Conservation (phyloP, 2,113 vertebrate genomes). For the Ranitomeya variabilis region DNA sequence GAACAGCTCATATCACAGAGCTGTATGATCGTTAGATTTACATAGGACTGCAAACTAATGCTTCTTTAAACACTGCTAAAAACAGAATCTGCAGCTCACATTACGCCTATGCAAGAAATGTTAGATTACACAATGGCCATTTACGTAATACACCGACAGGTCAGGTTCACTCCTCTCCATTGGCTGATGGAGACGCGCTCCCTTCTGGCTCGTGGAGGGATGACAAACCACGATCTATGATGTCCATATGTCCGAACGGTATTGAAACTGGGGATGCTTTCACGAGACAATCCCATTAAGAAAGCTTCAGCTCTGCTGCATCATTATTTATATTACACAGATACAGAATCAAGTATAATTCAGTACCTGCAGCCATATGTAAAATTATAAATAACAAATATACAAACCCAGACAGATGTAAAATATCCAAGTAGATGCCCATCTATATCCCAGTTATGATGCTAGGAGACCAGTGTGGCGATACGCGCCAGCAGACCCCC, state of each 20-base stretch:
- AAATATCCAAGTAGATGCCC: neutral
- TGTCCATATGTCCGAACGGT: too few species aligned
- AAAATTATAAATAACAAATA: neutral
- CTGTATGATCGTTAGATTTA: neutral
- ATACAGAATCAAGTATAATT: too few species aligned
- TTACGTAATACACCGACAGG: too few species aligned
- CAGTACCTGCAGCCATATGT: neutral
- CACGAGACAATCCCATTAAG: neutral
- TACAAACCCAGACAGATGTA: neutral
- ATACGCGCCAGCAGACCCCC: conserved; percentile 59
- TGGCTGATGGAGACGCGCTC: too few species aligned
- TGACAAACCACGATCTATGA: too few species aligned
- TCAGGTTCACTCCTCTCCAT: too few species aligned
- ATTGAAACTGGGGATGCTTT: neutral
- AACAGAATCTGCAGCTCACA: too few species aligned
- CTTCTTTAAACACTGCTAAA: neutral
- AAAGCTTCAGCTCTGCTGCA: neutral
- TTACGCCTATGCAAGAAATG: too few species aligned
- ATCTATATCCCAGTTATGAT: conserved; percentile 55
- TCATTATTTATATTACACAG: neutral
- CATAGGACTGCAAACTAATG: neutral
- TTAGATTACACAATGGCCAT: too few species aligned
- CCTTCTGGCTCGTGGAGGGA: too few species aligned
- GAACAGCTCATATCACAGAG: neutral
- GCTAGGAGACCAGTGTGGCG: conserved; percentile 39